phyloP scores from a whole-genome alignment of 2,888 invertebrate genomes.

The Idaea aversata region DNA sequence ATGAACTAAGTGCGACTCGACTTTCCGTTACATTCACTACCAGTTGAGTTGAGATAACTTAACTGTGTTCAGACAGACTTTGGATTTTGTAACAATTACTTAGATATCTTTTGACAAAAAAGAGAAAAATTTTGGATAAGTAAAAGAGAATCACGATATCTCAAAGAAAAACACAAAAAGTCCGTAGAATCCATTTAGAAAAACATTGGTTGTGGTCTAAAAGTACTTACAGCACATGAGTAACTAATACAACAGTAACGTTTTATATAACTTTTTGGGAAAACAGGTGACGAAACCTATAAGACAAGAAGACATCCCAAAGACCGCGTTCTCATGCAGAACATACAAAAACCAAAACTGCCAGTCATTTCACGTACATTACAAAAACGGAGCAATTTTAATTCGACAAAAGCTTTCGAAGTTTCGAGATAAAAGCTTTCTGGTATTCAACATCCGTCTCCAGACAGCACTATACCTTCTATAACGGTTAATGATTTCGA shows the following conservation, averaged over 20 bases:
- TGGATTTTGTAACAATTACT: neutral
- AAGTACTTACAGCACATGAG: too few relatives aligned
- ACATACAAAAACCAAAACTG: constrained; percentile 5
- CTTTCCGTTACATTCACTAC: constrained; percentile 55
- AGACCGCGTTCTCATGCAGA: neutral
- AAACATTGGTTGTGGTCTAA: too few relatives aligned
- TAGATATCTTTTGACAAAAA: constrained; percentile 9
- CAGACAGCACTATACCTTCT: constrained; percentile 36
- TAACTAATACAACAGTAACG: too few relatives aligned
- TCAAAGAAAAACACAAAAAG: too few relatives aligned
- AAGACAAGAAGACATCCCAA: constrained; percentile 4
- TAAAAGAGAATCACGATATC: too few relatives aligned
- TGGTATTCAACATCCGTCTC: constrained; percentile 37
- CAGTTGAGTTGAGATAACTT: neutral
- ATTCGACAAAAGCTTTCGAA: constrained; percentile 44
- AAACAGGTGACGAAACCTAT: constrained; percentile 3
- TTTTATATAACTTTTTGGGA: too few relatives aligned
- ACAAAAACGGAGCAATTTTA: constrained; percentile 40
- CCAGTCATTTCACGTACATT: constrained; percentile 17
- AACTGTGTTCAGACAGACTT: neutral
- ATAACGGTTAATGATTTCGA: constrained; percentile 52
- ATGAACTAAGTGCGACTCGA: constrained; percentile 51
- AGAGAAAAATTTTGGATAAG: too few relatives aligned
- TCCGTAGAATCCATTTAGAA: too few relatives aligned
- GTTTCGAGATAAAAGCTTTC: constrained; percentile 37